phyloP scores from a whole-genome alignment of 2,888 invertebrate species.

The Acrocyrtus sp. region DNA sequence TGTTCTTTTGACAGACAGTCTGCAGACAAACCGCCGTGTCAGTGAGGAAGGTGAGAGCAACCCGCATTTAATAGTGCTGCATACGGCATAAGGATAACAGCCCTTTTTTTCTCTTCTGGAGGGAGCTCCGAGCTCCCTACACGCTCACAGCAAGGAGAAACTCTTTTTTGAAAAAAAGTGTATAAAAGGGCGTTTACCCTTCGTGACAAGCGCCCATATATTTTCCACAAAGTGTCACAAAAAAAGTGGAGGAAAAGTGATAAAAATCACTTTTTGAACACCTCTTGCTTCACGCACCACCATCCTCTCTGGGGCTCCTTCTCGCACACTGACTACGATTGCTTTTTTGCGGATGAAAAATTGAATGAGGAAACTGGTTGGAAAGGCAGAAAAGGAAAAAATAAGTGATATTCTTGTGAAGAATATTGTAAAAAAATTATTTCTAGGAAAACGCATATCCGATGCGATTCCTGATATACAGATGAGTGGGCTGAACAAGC shows the following conservation, averaged over 20 bases:
- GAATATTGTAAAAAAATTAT: not conserved
- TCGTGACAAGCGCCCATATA: conserved; percentile 47
- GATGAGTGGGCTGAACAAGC: too few species aligned
- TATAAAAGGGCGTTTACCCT: conserved; percentile 47
- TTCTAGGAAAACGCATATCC: not conserved
- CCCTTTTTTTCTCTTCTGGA: too few species aligned
- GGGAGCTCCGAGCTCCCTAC: too few species aligned
- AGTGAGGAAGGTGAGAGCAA: conserved; percentile 23
- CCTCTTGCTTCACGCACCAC: not conserved
- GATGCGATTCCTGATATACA: too few species aligned
- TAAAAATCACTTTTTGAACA: conserved; percentile 48
- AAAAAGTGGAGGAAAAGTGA: conserved; percentile 33
- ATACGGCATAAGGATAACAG: too few species aligned
- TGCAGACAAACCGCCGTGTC: conserved; percentile 34
- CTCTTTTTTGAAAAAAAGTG: too few species aligned
- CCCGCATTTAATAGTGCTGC: too few species aligned
- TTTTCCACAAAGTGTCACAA: conserved; percentile 32
- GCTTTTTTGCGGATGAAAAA: not conserved
- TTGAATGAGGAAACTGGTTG: not conserved
- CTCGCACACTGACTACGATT: too few species aligned
- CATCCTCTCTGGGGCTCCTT: not conserved
- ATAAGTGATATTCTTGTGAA: not conserved
- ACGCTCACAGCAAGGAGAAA: too few species aligned
- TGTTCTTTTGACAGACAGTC: conserved; percentile 37
- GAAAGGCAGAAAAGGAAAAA: conserved; percentile 5